phyloP scores from a whole-genome alignment of 2,888 invertebrate genomes.

The Trissolcus japonicus region DNA sequence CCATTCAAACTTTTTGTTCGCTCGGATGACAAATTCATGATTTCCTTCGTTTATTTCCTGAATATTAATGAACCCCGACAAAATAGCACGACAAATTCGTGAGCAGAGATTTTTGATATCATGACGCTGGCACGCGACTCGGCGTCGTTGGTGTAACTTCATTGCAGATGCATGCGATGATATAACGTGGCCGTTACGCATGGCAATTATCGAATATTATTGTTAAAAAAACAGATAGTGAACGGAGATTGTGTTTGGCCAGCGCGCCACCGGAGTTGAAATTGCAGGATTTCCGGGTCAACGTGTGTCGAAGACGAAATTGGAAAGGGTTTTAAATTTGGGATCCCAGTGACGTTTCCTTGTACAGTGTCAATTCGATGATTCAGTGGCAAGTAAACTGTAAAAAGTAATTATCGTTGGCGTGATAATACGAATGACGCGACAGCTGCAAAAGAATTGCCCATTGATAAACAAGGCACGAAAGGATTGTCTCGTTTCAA shows the following conservation, averaged over 20 bases:
- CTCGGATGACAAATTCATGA: constrained; percentile 36
- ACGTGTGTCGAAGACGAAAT: background rate
- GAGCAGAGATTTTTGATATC: constrained; percentile 36
- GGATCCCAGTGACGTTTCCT: background rate
- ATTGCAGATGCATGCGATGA: constrained; percentile 58
- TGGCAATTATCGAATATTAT: constrained; percentile 54
- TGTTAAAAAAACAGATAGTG: constrained; percentile 30
- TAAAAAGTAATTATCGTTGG: no score
- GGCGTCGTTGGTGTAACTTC: constrained; percentile 47
- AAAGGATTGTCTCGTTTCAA: constrained; percentile 65
- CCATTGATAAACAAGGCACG: constrained; percentile 37
- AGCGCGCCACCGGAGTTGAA: constrained; percentile 34
- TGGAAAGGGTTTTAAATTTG: background rate
- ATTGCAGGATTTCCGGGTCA: constrained; percentile 51
- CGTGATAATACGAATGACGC: background rate
- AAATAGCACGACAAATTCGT: constrained; percentile 19
- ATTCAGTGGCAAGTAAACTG: no score
- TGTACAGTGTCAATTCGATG: background rate
- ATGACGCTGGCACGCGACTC: constrained; percentile 56
- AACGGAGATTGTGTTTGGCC: constrained; percentile 26
- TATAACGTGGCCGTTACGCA: constrained; percentile 52
- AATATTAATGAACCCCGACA: constrained; percentile 28
- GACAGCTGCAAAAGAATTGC: background rate
- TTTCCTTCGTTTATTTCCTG: constrained; percentile 37
- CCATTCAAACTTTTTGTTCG: background rate